Conservation (phyloP, 2,888 invertebrate species). For the Invenusta paracnida region DNA sequence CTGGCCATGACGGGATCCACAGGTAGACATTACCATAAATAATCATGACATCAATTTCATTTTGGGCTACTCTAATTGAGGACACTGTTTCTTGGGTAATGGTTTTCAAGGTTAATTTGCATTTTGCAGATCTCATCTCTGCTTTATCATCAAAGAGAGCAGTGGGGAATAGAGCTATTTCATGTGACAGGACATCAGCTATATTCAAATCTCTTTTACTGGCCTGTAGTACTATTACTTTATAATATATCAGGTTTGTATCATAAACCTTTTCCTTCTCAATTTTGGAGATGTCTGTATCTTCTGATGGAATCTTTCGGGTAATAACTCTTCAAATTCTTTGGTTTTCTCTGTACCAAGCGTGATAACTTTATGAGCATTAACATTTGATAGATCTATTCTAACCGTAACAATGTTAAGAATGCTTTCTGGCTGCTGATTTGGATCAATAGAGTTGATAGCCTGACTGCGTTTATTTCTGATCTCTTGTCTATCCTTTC, state of each 20-base stretch:
- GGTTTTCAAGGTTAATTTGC: conserved; percentile 44
- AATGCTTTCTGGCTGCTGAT: neutral
- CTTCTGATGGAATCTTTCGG: neutral
- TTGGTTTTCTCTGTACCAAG: neutral
- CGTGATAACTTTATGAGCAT: neutral
- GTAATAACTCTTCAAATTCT: neutral
- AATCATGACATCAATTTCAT: no score
- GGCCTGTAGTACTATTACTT: conserved; percentile 35
- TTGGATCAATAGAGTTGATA: neutral
- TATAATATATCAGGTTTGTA: conserved; percentile 37
- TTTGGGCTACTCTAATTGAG: no score
- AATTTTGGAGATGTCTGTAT: neutral
- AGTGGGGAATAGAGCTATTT: conserved; percentile 45
- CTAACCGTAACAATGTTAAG: neutral
- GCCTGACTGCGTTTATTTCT: neutral
- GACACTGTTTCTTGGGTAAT: neutral
- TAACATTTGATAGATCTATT: neutral
- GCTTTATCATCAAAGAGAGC: conserved; percentile 45
- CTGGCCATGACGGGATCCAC: no score
- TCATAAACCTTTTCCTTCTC: conserved; percentile 38
- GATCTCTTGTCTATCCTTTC: conserved; percentile 10
- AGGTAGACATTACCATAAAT: no score
- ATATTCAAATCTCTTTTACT: conserved; percentile 33
- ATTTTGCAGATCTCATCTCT: conserved; percentile 44
- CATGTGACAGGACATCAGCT: conserved; percentile 42